These are phyloP conservation scores for Antigone vipio DNA, from an alignment of 2,113 vertebrate species.

Conservation along the genomic window DNA sequence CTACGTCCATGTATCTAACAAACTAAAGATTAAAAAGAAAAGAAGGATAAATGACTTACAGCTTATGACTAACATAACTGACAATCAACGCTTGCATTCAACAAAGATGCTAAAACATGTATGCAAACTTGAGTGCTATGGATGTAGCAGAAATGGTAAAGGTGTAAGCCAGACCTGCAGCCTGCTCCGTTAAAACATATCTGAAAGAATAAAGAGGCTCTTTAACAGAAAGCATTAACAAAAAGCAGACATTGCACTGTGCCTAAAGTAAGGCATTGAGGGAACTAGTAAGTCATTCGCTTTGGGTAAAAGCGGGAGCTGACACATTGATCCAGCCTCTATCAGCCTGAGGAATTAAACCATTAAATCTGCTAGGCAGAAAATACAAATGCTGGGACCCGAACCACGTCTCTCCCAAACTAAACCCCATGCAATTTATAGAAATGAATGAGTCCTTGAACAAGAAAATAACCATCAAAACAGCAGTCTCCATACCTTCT, in stretches of 20 bases:
- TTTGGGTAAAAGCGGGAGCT: background rate
- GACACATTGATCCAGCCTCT: background rate
- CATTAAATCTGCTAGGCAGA: background rate
- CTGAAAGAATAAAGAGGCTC: conserved; percentile 43
- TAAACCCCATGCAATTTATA: background rate
- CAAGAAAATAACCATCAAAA: background rate
- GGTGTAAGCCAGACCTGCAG: conserved; percentile 51
- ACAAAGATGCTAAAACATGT: conserved; percentile 43
- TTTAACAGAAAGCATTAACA: background rate
- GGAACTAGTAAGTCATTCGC: background rate
- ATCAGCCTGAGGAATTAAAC: background rate
- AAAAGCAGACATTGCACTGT: background rate
- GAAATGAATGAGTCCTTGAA: background rate
- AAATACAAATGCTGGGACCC: background rate
- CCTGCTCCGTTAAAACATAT: conserved; percentile 1
- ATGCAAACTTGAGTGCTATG: conserved; percentile 9
- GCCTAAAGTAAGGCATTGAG: background rate
- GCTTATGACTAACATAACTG: conserved; percentile 17
- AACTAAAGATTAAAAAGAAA: conserved; percentile 44
- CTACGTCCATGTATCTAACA: conserved; percentile 34
- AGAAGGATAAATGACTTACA: conserved; percentile 38
- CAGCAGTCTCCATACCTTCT: background rate
- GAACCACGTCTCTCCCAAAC: background rate
- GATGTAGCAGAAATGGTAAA: conserved; percentile 41
- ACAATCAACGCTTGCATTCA: conserved; percentile 37